Conservation (phyloP, 2,113 vertebrate genomes). For the Grammomys surdaster region DNA sequence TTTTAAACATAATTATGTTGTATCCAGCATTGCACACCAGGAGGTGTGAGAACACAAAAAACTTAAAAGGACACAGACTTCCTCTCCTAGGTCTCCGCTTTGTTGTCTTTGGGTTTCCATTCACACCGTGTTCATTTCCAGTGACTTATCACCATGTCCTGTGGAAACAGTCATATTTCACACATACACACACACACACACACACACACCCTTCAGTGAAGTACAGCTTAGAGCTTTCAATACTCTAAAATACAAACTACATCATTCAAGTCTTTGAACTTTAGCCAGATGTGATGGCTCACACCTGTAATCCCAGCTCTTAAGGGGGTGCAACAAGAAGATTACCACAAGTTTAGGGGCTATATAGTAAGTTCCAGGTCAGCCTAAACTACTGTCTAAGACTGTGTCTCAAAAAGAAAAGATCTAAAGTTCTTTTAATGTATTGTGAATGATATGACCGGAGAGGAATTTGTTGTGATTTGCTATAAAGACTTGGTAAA, state of each 20-base stretch:
- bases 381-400: background rate
- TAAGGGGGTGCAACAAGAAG: background rate
- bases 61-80: background rate
- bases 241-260: background rate
- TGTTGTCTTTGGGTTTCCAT: conserved; percentile 12
- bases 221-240: background rate
- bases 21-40: background rate
- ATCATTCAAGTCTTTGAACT: conserved; percentile 37
- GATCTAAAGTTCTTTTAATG: conserved; percentile 24
- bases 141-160: background rate
- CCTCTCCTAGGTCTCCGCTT: background rate
- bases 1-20: conserved; percentile 2
- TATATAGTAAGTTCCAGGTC: background rate
- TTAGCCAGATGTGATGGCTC: background rate
- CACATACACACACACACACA: background rate
- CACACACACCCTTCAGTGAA: conserved; percentile 35
- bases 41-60: background rate
- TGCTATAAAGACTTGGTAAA: background rate
- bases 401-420: no score
- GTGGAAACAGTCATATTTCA: background rate
- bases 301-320: background rate
- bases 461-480: background rate
- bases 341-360: background rate
- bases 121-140: background rate
- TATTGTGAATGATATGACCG: background rate